phyloP scores from a whole-genome alignment of 2,888 invertebrate genomes.

The Drosophila testacea region DNA sequence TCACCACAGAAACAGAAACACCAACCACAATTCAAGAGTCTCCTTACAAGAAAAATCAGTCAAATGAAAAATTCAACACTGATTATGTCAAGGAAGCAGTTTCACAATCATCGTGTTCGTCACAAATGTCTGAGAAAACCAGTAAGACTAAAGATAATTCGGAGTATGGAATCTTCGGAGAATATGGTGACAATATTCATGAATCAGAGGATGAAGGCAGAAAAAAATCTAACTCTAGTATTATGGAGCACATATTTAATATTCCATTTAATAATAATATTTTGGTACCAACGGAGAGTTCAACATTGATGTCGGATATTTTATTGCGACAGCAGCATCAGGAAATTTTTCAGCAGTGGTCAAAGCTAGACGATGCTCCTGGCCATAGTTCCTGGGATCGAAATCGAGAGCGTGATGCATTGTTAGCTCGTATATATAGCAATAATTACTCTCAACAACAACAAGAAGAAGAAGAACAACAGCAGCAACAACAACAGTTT shows the following conservation, averaged over 20 bases:
- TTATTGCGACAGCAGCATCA: constrained; percentile 68
- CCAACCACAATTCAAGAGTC: neutral
- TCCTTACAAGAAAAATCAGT: neutral
- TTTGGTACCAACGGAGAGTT: constrained; percentile 13
- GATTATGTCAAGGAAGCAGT: constrained; percentile 7
- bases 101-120: constrained; percentile 19
- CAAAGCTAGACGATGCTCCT: constrained; percentile 43
- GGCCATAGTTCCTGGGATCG: constrained; percentile 20
- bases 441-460: constrained; percentile 45
- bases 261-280: constrained; percentile 22
- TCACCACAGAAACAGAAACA: neutral
- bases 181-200: constrained; percentile 6
- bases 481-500: constrained; percentile 58
- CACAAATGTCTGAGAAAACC: constrained; percentile 22
- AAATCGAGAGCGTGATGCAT: constrained; percentile 26
- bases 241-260: constrained; percentile 54
- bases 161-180: constrained; percentile 15
- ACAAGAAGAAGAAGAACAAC: constrained; percentile 50
- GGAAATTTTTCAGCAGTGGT: constrained; percentile 56
- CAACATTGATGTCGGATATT: constrained; percentile 59
- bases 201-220: constrained; percentile 1
- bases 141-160: constrained; percentile 14
- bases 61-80: constrained; percentile 1
- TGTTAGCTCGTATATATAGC: constrained; percentile 45
- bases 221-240: constrained; percentile 26